Evolutionary conservation across 2,888 invertebrate species (phyloP).

Genomic region (Dione vanillae): DNA sequence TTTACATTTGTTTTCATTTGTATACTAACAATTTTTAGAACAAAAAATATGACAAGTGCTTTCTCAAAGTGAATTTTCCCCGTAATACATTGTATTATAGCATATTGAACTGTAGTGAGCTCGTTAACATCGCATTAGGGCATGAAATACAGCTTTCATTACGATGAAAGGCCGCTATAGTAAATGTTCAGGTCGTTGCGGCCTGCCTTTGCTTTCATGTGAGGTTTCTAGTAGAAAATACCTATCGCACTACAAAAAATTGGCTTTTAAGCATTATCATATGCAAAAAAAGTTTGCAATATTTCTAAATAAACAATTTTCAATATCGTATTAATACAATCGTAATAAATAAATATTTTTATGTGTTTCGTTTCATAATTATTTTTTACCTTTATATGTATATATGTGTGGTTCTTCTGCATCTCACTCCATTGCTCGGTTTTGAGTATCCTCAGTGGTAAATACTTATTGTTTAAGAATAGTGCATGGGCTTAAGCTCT

Average conservation of each 20-base stretch:
- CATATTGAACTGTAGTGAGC: conserved; percentile 53
- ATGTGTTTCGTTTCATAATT: no score
- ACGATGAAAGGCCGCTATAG: conserved; percentile 50
- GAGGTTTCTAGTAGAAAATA: conserved; percentile 40
- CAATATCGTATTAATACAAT: no score
- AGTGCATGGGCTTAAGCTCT: no score
- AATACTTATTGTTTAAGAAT: no score
- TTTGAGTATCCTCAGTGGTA: no score
- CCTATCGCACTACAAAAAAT: conserved; percentile 10
- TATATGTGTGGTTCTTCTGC: no score
- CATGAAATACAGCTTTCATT: conserved; percentile 56
- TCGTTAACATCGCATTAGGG: conserved; percentile 61
- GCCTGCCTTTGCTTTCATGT: conserved; percentile 51
- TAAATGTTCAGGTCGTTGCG: conserved; percentile 39
- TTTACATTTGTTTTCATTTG: neutral
- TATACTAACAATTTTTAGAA: neutral
- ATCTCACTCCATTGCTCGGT: no score
- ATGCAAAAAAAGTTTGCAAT: neutral
- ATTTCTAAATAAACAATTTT: no score
- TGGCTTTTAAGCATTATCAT: neutral
- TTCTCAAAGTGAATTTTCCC: conserved; percentile 15
- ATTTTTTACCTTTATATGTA: no score
- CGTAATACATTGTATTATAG: conserved; percentile 34
- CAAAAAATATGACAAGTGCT: conserved; percentile 13
- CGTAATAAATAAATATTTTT: no score